Base-by-base conservation (phyloP, 1,140 invertebrate genomes). In the Onthophagus taurus region DNA sequence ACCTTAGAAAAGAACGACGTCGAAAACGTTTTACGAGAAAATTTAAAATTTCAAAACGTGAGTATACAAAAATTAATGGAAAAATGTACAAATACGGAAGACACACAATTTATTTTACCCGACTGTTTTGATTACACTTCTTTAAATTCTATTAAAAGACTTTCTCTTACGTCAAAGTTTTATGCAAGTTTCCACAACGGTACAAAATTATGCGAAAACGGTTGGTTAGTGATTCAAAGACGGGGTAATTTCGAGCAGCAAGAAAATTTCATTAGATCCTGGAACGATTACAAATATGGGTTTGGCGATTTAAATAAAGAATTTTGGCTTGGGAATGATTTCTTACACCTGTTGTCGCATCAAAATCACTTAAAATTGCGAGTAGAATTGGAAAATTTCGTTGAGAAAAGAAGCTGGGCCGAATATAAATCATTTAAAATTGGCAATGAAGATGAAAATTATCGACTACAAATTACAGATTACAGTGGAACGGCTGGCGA, bases 301-400 rank as follows among this genome's bases (percentile, higher is more conserved):
- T 81, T 81, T 51, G 77, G 77, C 2, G 57, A 68, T 49, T 49
- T 76, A 9, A 45, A 67, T 13, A 46, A 53, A 20, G 76, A 81
- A 44, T 80, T 80, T 52, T 81, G 77, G 77, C 68, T 77, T 21
- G 78, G 78, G 14, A 78, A 78, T 52, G 74, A 80, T 31, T 70
- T 72, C 33, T 68, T 80, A 36, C 66, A 78, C 57, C 63, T 60
- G 49, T 48, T 74, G 38, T 60, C 66, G 0, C 54, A 62, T 42
- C 55, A 65, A 20, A 52, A 67, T 23, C 58, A 68, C 48, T 58
- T 71, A 36, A 59, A 61, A 9, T 51, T 77, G 30, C 59, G 72
- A 16, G 62, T 77, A 13, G 73, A 76, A 49, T 45, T 77, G 12
- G 70, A 68, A 52, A 71, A 73, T 59, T 72, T 72, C 51, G 57